Conservation (phyloP, 2,797 vertebrate genomes). For the Phataginus tetradactyla region DNA sequence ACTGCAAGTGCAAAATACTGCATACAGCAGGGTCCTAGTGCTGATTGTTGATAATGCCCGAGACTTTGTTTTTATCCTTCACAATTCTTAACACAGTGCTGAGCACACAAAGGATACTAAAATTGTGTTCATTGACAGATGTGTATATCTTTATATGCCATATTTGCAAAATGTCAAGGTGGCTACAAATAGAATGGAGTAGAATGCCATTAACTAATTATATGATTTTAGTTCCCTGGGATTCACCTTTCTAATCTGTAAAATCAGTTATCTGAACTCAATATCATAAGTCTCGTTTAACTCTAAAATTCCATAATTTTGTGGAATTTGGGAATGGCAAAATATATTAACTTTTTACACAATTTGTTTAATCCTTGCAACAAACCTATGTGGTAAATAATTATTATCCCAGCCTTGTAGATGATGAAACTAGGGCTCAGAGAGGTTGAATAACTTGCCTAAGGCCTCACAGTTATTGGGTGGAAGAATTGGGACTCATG, state of each 20-base stretch:
- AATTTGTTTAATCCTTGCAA: neutral
- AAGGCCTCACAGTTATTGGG: neutral
- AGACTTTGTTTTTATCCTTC: neutral
- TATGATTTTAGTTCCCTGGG: neutral
- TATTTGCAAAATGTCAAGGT: neutral
- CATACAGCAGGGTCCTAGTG: neutral
- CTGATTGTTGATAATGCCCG: neutral
- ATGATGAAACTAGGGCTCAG: neutral
- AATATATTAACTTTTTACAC: neutral
- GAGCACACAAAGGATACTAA: neutral
- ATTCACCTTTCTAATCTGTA: slow-evolving; percentile 37
- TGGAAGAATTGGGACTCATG: neutral
- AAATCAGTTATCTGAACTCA: neutral
- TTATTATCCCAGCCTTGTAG: neutral
- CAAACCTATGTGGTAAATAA: neutral
- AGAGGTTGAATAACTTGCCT: neutral
- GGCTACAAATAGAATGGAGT: neutral
- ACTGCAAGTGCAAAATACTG: neutral
- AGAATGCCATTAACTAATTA: neutral
- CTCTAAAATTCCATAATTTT: slow-evolving; percentile 32
- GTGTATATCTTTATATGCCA: neutral
- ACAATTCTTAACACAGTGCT: neutral
- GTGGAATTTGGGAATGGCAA: neutral
- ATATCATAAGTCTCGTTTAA: slow-evolving; percentile 12
- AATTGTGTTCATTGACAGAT: neutral